Base-by-base conservation (phyloP, 2,113 vertebrate species). In the Neolamprologus kungweensis region DNA sequence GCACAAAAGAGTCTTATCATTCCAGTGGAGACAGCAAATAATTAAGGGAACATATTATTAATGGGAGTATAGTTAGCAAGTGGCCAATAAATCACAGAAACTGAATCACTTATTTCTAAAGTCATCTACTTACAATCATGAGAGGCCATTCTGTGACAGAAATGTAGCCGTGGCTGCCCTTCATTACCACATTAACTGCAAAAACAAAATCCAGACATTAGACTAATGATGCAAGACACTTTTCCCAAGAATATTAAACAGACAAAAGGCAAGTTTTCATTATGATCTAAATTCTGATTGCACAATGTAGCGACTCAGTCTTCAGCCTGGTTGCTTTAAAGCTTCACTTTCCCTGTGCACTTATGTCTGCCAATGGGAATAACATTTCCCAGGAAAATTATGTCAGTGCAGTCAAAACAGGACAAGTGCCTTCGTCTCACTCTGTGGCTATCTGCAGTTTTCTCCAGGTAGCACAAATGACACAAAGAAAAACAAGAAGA, bases 111-210 rank as follows among this genome's bases (percentile, higher is more conserved):
- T 14, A 35, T 47, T 50, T 16, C 26, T 37, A 13, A 63, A 58
- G 16, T 28, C 6, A 42, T 90, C 6, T 88, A 97, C 98, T 98
- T 91, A 98, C 98, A 87, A 98, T 97, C 97, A 98, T 98, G 42
- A 98, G 96, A 80, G 98, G 97, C 97, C 97, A 98, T 82, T 98
- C 98, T 54, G 97, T 97, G 71, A 97, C 88, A 31, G 98, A 98
- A 81, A 98, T 97, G 89, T 92, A 98, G 33, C 98, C 98, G 84
- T 97, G 97, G 23, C 94, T 95, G 58, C 97, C 96, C 94, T 95
- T 95, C 98, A 98, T 97, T 82, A 96, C 94, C 73, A 98, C 96
- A 85, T 93, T 94, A 47, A 98, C 98, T 98, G 88, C n/a, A 86
- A 84, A 91, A 80, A 80, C 8, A 85, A 90, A 91, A 92, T 11